Evolutionary conservation across 1,140 invertebrate genomes (phyloP).

Genomic region (Aphelenchoides avenae): DNA sequence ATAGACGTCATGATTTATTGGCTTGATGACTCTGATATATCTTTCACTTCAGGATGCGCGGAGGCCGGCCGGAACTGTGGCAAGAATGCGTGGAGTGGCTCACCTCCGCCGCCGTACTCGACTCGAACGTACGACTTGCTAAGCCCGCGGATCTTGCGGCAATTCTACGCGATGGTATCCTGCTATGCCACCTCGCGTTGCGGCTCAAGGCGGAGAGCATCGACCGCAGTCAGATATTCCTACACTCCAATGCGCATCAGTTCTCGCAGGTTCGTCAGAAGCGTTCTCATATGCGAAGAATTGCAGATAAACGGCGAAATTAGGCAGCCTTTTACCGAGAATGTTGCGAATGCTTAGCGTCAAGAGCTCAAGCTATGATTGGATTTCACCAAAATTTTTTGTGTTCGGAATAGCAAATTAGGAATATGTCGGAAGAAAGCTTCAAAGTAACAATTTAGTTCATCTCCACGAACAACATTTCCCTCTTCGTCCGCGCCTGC

Average conservation of each 20-base stretch:
- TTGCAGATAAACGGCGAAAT: no score
- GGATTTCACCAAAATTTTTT: no score
- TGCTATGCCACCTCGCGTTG: constrained; percentile 25
- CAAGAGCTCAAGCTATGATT: no score
- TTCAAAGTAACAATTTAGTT: constrained; percentile 27
- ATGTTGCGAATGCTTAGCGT: no score
- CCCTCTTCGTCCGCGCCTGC: constrained; percentile 35
- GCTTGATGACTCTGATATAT: no score
- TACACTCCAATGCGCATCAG: constrained; percentile 30
- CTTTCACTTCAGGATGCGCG: no score
- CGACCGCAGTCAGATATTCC: constrained; percentile 22
- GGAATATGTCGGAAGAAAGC: background rate
- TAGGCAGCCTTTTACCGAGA: constrained; percentile 13
- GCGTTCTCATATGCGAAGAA: no score
- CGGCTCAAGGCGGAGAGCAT: constrained; percentile 19
- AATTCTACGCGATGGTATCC: constrained; percentile 25
- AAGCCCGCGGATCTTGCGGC: constrained; percentile 22
- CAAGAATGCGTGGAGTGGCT: constrained; percentile 29
- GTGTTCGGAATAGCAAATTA: constrained; percentile 14
- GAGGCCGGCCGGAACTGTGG: constrained; percentile 26
- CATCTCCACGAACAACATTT: constrained; percentile 40
- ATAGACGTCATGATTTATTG: no score
- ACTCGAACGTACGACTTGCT: constrained; percentile 2
- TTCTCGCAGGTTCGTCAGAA: constrained; percentile 24
- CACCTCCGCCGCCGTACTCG: constrained; percentile 13